These are phyloP conservation scores for Geotrypetes seraphini DNA, from an alignment of 2,797 vertebrate species.

Conservation along the genomic window DNA sequence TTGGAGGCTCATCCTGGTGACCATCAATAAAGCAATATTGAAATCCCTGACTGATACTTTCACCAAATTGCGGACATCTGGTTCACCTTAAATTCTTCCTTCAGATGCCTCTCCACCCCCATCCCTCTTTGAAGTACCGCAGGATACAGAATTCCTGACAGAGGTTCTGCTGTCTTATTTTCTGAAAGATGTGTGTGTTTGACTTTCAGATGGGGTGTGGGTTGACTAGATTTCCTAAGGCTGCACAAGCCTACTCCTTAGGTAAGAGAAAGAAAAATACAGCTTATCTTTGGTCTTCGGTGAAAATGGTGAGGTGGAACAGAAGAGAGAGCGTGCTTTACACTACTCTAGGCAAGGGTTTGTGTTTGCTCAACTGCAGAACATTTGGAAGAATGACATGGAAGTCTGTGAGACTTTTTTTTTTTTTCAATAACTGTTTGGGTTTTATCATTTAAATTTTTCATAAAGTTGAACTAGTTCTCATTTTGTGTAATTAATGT, in stretches of 20 bases:
- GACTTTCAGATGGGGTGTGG: neutral
- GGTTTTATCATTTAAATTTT: constrained; percentile 17
- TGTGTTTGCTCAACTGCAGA: constrained; percentile 27
- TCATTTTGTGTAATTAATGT: constrained; percentile 8
- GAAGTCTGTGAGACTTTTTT: constrained; percentile 3
- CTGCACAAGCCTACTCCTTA: constrained; percentile 9
- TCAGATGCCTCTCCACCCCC: neutral
- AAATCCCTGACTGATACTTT: neutral
- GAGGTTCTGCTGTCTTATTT: neutral
- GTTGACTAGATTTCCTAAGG: neutral
- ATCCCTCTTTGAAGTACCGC: constrained; percentile 1
- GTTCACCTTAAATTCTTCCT: neutral
- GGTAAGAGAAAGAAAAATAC: no score
- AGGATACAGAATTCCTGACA: neutral
- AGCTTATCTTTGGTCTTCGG: constrained; percentile 15
- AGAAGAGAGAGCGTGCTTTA: constrained; percentile 18
- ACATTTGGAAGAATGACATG: constrained; percentile 2
- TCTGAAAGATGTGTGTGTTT: no score
- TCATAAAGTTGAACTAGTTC: no score
- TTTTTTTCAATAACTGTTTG: neutral
- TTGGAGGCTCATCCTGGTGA: neutral
- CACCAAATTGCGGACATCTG: constrained; percentile 15
- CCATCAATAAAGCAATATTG: constrained; percentile 5
- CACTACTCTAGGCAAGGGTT: constrained; percentile 17
- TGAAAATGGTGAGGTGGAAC: constrained; percentile 16